These are phyloP conservation scores for Parnassius glacialis DNA, from an alignment of 2,888 invertebrate genomes.

Conservation along the genomic window DNA sequence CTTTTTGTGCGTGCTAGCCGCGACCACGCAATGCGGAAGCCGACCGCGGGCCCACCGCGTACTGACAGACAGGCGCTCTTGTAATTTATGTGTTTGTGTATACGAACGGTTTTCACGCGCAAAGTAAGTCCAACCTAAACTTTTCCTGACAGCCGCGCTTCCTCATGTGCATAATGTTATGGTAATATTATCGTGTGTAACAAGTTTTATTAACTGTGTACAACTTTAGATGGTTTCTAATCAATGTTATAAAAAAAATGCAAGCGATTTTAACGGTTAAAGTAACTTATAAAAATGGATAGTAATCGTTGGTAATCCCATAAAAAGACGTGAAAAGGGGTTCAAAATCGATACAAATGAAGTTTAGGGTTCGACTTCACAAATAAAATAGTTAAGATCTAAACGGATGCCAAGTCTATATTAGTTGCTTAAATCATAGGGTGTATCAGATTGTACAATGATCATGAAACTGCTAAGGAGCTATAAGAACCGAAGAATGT, in stretches of 20 bases:
- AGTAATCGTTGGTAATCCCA: no score
- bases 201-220: background rate
- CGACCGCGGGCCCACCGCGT: constrained; percentile 23
- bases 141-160: constrained; percentile 15
- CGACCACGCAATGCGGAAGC: constrained; percentile 40
- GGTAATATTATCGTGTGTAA: background rate
- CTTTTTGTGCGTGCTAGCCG: constrained; percentile 31
- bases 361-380: no score
- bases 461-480: no score
- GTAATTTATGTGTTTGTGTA: constrained; percentile 36
- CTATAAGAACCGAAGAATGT: no score
- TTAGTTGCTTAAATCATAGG: no score
- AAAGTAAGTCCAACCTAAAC: background rate
- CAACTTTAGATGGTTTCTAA: background rate
- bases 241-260: background rate
- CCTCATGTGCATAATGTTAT: constrained; percentile 9
- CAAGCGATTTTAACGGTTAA: background rate
- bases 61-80: constrained; percentile 35
- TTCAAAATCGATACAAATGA: no score
- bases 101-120: constrained; percentile 26
- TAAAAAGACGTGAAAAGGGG: no score
- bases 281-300: background rate
- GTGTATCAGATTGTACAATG: no score
- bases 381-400: no score
- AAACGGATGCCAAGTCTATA: no score